Percentiles rank a stretch among this genome's conserved stretches.
Conservation (phyloP, 2,797 vertebrate species). For the Dicrostonyx torquatus region DNA sequence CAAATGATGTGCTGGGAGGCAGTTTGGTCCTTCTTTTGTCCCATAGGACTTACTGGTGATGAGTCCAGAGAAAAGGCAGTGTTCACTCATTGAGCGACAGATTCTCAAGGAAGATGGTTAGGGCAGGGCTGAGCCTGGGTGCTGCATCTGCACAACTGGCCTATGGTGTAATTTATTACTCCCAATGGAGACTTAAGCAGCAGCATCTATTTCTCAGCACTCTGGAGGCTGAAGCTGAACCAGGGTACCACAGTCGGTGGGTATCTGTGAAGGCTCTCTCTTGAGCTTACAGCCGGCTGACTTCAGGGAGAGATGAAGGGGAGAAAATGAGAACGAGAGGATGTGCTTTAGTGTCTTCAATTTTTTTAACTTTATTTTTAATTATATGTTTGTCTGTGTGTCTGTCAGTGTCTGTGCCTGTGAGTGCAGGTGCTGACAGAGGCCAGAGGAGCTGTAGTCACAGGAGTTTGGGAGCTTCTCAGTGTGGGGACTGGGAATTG, state of each 20-base stretch:
- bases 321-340: no score
- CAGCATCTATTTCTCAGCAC: not conserved
- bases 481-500: not conserved
- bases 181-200: not conserved
- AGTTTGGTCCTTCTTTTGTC: not conserved
- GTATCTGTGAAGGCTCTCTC: not conserved
- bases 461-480: not conserved
- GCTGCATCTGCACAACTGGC: not conserved
- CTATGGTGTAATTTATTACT: not conserved
- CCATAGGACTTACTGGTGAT: not conserved
- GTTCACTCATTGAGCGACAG: not conserved
- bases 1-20: accelerated
- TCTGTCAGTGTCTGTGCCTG: not conserved
- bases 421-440: not conserved
- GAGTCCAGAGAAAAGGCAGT: not conserved
- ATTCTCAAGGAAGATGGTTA: no score
- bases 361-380: not conserved
- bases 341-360: not conserved
- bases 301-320: not conserved
- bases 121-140: not conserved
- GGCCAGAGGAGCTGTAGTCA: not conserved
- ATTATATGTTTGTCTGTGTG: not conserved
- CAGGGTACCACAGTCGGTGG: not conserved
- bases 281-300: not conserved
- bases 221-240: not conserved